A percentile compares a stretch with the other conserved stretches of the same genome.
Evolutionary conservation across 2,113 vertebrate species (phyloP).

Genomic region (Coryphaenoides rupestris): DNA sequence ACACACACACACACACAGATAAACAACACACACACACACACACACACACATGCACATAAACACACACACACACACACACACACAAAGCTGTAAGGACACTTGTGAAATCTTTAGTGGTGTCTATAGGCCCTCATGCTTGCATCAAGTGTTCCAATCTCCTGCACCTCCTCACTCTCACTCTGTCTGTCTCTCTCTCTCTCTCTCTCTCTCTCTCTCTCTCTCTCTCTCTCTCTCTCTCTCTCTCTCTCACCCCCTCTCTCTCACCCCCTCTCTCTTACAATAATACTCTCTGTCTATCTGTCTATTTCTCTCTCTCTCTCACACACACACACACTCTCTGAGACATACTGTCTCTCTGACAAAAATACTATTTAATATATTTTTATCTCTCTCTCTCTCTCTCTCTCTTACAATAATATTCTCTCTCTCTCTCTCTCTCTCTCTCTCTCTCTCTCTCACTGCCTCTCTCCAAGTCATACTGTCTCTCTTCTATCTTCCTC

Average conservation of each 20-base stretch:
- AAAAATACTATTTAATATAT: no score
- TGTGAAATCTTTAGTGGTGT: background rate
- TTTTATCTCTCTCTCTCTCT: background rate
- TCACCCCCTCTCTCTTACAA: background rate
- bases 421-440: background rate
- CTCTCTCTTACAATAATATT: no score
- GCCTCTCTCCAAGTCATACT: no score
- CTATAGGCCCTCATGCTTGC: slow-evolving; percentile 9
- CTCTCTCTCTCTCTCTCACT: slow-evolving; percentile 7
- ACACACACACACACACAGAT: background rate
- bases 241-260: slow-evolving; percentile 21
- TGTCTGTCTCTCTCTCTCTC: slow-evolving; percentile 21
- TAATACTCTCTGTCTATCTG: background rate
- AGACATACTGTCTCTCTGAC: background rate
- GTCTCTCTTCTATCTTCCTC: no score
- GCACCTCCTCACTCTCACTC: slow-evolving; percentile 1
- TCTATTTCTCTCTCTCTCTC: slow-evolving; percentile 27
- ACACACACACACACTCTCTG: no score
- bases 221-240: slow-evolving; percentile 24
- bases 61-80: no score
- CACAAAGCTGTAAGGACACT: background rate
- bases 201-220: slow-evolving; percentile 13
- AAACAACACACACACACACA: no score
- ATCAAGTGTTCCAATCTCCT: slow-evolving; percentile 19
- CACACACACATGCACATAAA: background rate